Percentiles rank a stretch among this genome's conserved stretches.
phyloP scores from a whole-genome alignment of 2,797 vertebrate species.

The Schizothorax lantsangensis region DNA sequence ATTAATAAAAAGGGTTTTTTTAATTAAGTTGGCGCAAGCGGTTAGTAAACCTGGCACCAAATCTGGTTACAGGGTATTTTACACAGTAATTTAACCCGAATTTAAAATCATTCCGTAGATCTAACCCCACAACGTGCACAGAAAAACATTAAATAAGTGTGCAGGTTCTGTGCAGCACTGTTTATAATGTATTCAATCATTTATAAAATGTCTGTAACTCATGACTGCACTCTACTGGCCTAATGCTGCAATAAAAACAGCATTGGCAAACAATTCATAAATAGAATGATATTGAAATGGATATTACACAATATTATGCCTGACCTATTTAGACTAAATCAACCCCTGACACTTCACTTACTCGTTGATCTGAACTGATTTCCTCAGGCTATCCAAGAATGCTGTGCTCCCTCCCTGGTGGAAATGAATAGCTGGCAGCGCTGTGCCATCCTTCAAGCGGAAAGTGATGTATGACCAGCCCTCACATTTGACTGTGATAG shows the following conservation, averaged over 20 bases:
- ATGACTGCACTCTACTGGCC: conserved; percentile 54
- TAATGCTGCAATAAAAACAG: conserved; percentile 1
- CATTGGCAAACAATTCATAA: background rate
- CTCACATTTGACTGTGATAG: conserved; percentile 87
- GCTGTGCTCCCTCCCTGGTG: conserved; percentile 89
- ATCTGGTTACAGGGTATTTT: background rate
- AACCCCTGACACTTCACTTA: conserved; percentile 78
- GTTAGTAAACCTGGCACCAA: background rate
- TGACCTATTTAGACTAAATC: background rate
- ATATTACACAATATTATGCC: background rate
- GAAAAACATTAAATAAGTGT: background rate
- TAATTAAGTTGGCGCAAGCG: background rate
- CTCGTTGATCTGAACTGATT: conserved; percentile 86
- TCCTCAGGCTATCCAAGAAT: conserved; percentile 89
- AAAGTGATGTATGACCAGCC: conserved; percentile 91
- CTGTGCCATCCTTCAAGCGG: conserved; percentile 84
- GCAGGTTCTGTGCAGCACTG: background rate
- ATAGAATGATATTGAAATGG: background rate
- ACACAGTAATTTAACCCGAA: background rate
- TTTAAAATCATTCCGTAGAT: background rate
- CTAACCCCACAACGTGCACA: background rate
- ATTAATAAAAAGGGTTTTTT: background rate
- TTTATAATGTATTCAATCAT: background rate
- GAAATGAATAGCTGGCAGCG: conserved; percentile 89
- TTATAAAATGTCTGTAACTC: background rate